Conservation (phyloP, 2,888 invertebrate genomes). For the Prenolepis imparis region DNA sequence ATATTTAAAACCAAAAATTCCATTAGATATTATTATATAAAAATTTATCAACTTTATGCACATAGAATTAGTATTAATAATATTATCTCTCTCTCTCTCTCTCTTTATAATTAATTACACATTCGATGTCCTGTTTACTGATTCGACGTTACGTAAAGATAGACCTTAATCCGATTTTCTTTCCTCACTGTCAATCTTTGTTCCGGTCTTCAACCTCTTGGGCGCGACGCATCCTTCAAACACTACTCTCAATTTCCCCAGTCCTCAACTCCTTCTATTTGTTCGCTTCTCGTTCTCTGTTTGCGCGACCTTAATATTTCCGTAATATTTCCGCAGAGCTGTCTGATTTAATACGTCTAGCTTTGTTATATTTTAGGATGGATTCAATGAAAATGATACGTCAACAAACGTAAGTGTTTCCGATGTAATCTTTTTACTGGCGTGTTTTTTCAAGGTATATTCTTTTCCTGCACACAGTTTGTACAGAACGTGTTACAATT, state of each 20-base stretch:
- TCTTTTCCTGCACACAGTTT: not conserved
- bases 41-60: not conserved
- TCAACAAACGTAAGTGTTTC: slow-evolving; percentile 29
- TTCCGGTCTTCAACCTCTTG: slow-evolving; percentile 37
- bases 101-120: slow-evolving; percentile 8
- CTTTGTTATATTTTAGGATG: slow-evolving; percentile 24
- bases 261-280: slow-evolving; percentile 22
- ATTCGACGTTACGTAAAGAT: slow-evolving; percentile 9
- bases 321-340: slow-evolving; percentile 37
- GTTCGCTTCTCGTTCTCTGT: slow-evolving; percentile 40
- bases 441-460: not conserved
- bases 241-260: slow-evolving; percentile 22
- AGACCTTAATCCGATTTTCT: slow-evolving; percentile 49
- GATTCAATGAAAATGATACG: slow-evolving; percentile 37
- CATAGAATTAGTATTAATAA: not conserved
- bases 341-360: slow-evolving; percentile 26
- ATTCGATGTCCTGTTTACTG: not conserved
- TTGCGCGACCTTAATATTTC: slow-evolving; percentile 51
- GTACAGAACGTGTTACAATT: not conserved
- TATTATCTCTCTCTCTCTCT: not conserved
- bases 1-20: not conserved
- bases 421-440: not conserved
- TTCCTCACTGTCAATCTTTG: slow-evolving; percentile 35
- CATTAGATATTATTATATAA: not conserved
- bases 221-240: slow-evolving; percentile 44